phyloP scores from a whole-genome alignment of 2,113 vertebrate genomes.

The Toxostoma redivivum region DNA sequence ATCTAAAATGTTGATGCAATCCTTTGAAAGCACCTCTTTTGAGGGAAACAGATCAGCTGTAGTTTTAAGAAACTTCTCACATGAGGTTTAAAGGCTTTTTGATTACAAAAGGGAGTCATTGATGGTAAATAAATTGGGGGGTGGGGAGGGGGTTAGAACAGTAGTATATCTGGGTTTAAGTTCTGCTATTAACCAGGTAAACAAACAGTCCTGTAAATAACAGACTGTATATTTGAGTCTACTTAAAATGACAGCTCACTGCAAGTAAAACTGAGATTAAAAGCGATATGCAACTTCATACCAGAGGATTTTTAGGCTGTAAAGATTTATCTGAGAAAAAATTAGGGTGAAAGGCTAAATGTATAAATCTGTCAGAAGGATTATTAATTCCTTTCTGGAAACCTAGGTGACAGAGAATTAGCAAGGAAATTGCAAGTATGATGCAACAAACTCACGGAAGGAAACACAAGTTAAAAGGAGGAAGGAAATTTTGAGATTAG shows the following conservation, averaged over 20 bases:
- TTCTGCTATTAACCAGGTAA: neutral
- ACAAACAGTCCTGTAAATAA: neutral
- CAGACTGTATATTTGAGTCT: neutral
- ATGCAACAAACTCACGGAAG: neutral
- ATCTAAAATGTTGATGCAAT: neutral
- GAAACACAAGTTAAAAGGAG: neutral
- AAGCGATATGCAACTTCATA: neutral
- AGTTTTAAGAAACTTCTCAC: neutral
- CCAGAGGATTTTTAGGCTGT: neutral
- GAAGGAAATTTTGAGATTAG: neutral
- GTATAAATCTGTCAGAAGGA: neutral
- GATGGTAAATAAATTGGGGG: neutral
- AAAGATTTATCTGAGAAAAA: neutral
- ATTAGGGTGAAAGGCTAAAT: neutral
- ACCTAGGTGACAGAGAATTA: neutral
- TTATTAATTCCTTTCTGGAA: constrained; percentile 31
- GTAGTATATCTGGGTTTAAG: neutral
- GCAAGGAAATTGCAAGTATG: neutral
- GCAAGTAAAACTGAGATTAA: neutral
- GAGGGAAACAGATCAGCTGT: neutral
- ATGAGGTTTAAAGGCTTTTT: neutral
- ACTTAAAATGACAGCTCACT: neutral
- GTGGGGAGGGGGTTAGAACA: neutral
- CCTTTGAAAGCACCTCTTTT: neutral
- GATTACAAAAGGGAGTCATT: neutral